Evolutionary conservation across 2,113 vertebrate species (phyloP).

Genomic region (Cranoglanis bouderius): DNA sequence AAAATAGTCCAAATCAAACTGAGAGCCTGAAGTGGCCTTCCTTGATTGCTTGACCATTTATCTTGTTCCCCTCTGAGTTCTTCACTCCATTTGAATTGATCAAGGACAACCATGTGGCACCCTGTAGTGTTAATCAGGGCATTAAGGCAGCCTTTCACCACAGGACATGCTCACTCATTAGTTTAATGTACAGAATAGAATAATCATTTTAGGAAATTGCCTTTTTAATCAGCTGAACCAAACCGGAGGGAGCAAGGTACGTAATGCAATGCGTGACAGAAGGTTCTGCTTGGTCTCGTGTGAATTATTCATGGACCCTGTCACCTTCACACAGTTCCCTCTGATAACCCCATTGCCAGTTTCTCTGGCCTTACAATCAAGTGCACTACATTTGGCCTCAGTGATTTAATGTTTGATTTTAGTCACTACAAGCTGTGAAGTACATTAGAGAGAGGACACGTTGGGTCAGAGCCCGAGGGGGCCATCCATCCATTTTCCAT

Average conservation of each 20-base stretch:
- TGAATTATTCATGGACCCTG: conserved; percentile 48
- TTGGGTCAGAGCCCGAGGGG: background rate
- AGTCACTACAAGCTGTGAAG: conserved; percentile 20
- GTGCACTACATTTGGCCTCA: conserved; percentile 8
- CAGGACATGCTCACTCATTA: conserved; percentile 16
- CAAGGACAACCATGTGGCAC: background rate
- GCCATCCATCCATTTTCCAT: too few relatives aligned
- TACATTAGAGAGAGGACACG: background rate
- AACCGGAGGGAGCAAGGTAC: conserved; percentile 25
- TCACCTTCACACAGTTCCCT: conserved; percentile 18
- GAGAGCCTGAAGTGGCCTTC: background rate
- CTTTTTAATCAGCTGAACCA: conserved; percentile 45
- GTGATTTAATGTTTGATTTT: conserved; percentile 46
- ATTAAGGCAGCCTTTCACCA: conserved; percentile 22
- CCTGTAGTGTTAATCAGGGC: conserved; percentile 29
- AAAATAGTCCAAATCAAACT: background rate
- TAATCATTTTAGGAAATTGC: conserved; percentile 46
- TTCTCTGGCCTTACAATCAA: conserved; percentile 9
- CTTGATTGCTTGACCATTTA: conserved; percentile 1
- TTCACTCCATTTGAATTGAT: conserved; percentile 5
- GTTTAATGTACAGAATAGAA: conserved; percentile 24
- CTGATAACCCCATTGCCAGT: background rate
- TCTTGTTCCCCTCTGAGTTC: background rate
- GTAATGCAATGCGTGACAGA: conserved; percentile 40
- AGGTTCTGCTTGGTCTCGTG: conserved; percentile 11